Percentiles rank a stretch among this genome's conserved stretches.
Evolutionary conservation across 2,797 vertebrate species (phyloP).

Genomic region (Sorex maritimensis): DNA sequence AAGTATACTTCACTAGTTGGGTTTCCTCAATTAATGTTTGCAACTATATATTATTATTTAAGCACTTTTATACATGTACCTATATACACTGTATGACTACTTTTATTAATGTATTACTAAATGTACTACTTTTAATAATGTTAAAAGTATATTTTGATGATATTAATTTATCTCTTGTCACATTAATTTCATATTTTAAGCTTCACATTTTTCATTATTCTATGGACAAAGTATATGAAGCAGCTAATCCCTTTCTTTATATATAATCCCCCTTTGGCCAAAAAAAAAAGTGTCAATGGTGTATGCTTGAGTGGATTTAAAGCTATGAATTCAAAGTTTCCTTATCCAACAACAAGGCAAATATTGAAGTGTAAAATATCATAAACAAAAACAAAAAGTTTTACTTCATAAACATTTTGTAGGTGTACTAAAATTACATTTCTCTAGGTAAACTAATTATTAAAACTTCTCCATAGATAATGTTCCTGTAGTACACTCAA

Average conservation of each 20-base stretch:
- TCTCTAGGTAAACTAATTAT: conserved; percentile 76
- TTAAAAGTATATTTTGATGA: conserved; percentile 60
- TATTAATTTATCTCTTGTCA: conserved; percentile 29
- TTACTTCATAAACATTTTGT: conserved; percentile 49
- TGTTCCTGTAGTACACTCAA: conserved; percentile 51
- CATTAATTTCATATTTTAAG: conserved; percentile 49
- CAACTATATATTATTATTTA: too few species aligned
- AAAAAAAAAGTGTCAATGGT: conserved; percentile 63
- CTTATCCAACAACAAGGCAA: conserved; percentile 54
- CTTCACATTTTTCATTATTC: conserved; percentile 27
- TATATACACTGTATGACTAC: not conserved
- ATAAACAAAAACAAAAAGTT: conserved; percentile 45
- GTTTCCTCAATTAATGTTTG: too few species aligned
- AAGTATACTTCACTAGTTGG: not conserved
- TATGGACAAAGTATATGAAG: conserved; percentile 61
- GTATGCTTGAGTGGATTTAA: conserved; percentile 1
- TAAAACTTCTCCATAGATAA: conserved; percentile 46
- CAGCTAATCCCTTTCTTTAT: conserved; percentile 56
- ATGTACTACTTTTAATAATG: not conserved
- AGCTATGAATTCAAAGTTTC: conserved; percentile 42
- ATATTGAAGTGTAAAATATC: conserved; percentile 50
- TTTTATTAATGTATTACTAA: too few species aligned
- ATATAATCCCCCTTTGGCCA: not conserved
- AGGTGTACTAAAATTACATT: conserved; percentile 56
- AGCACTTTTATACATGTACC: not conserved